These are phyloP conservation scores for Motacilla alba DNA, from an alignment of 2,113 vertebrate species.

Conservation along the genomic window DNA sequence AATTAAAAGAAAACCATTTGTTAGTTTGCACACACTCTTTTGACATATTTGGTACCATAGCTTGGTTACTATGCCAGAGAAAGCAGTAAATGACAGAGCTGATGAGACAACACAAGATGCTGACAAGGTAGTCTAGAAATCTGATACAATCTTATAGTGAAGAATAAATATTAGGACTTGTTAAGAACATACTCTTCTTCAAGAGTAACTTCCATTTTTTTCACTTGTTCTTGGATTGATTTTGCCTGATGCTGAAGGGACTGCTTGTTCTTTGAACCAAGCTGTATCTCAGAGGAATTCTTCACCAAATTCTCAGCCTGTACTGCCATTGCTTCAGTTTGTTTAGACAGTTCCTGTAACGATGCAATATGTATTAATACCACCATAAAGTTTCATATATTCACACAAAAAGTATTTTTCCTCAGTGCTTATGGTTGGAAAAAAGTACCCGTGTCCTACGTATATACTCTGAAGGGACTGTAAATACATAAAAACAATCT, in stretches of 20 bases:
- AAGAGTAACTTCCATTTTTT: constrained; percentile 81
- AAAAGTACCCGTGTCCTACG: background rate
- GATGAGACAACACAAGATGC: constrained; percentile 22
- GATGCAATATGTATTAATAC: constrained; percentile 4
- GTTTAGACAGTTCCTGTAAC: constrained; percentile 81
- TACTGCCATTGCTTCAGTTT: constrained; percentile 75
- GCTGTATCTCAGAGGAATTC: constrained; percentile 83
- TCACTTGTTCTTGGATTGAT: constrained; percentile 80
- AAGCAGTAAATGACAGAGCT: constrained; percentile 57
- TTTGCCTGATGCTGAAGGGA: constrained; percentile 82
- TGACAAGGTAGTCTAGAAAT: constrained; percentile 43
- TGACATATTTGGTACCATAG: constrained; percentile 1
- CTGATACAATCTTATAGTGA: constrained; percentile 45
- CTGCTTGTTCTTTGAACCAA: constrained; percentile 82
- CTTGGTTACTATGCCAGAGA: background rate
- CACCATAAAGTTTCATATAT: background rate
- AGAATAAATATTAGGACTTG: constrained; percentile 69
- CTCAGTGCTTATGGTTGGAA: background rate
- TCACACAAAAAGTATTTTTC: background rate
- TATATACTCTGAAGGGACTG: background rate
- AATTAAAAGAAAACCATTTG: background rate
- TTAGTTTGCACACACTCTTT: constrained; percentile 16
- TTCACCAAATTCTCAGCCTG: constrained; percentile 83
- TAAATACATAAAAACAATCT: background rate
- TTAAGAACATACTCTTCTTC: constrained; percentile 86